These are phyloP conservation scores for Conopomorpha cramerella DNA, from an alignment of 1,140 invertebrate species.

Conservation along the genomic window DNA sequence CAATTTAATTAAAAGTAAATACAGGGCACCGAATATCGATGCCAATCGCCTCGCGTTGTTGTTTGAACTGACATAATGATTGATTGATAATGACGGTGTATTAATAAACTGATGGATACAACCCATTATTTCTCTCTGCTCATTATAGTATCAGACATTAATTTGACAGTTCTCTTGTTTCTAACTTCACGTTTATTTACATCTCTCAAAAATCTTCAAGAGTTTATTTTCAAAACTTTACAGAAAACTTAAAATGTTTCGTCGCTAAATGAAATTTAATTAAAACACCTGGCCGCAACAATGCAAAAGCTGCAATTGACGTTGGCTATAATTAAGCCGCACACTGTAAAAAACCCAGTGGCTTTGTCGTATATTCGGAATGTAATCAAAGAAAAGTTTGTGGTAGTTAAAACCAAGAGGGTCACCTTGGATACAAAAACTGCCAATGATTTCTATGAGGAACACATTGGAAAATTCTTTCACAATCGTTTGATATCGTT, in stretches of 20 bases:
- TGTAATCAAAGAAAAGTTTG: slow-evolving; percentile 75
- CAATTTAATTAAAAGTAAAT: slow-evolving; percentile 1
- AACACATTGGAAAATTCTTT: slow-evolving; percentile 87
- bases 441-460: slow-evolving; percentile 80
- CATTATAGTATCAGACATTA: too few relatives aligned
- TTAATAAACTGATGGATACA: too few relatives aligned
- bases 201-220: too few relatives aligned
- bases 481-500: slow-evolving; percentile 84
- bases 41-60: background rate
- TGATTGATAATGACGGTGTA: too few relatives aligned
- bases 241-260: too few relatives aligned
- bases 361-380: slow-evolving; percentile 69
- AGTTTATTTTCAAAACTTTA: too few relatives aligned
- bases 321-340: slow-evolving; percentile 77
- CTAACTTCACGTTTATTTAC: too few relatives aligned
- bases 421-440: slow-evolving; percentile 65
- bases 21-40: background rate
- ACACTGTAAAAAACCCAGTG: slow-evolving; percentile 70
- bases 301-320: slow-evolving; percentile 58
- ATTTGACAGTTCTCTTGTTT: too few relatives aligned
- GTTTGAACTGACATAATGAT: slow-evolving; percentile 1
- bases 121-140: too few relatives aligned
- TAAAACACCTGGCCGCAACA: too few relatives aligned
- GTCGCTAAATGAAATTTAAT: too few relatives aligned
- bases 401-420: slow-evolving; percentile 72